Conservation (phyloP, 2,888 invertebrate genomes). For the Cheilosia variabilis region DNA sequence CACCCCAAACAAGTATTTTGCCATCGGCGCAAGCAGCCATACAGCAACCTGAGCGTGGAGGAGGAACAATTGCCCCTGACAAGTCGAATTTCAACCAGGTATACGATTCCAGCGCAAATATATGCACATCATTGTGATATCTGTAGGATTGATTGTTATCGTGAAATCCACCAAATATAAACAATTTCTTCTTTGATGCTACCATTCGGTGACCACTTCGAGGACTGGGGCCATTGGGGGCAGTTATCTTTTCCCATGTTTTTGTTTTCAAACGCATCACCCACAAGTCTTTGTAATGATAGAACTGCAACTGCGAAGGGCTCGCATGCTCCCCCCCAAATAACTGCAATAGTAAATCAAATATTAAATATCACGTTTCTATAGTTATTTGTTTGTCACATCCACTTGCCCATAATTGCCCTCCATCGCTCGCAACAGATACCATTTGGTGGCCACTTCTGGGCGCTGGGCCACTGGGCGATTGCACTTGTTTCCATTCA, state of each 20-base stretch:
- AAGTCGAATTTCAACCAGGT: conserved; percentile 90
- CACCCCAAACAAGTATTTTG: conserved; percentile 89
- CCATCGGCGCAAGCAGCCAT: conserved; percentile 85
- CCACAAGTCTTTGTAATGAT: conserved; percentile 97
- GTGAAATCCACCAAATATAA: conserved; percentile 96
- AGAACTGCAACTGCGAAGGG: conserved; percentile 94
- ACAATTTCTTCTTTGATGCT: conserved; percentile 89
- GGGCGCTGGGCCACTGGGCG: conserved; percentile 94
- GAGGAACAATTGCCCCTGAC: conserved; percentile 87
- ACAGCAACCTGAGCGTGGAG: conserved; percentile 91
- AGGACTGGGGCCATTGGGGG: conserved; percentile 91
- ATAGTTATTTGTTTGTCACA: background rate
- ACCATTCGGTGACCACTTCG: conserved; percentile 96
- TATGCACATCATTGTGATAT: conserved; percentile 94
- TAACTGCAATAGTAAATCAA: conserved; percentile 77
- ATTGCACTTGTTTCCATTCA: conserved; percentile 91
- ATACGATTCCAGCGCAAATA: conserved; percentile 92
- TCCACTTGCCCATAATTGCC: conserved; percentile 87
- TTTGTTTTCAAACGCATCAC: conserved; percentile 90
- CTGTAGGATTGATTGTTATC: conserved; percentile 94
- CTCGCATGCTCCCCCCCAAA: conserved; percentile 98
- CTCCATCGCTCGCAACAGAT: conserved; percentile 87
- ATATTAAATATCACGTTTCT: background rate
- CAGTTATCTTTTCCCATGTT: conserved; percentile 93
- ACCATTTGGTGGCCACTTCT: conserved; percentile 95